phyloP scores from a whole-genome alignment of 2,113 vertebrate genomes.

The Agelaius phoeniceus region DNA sequence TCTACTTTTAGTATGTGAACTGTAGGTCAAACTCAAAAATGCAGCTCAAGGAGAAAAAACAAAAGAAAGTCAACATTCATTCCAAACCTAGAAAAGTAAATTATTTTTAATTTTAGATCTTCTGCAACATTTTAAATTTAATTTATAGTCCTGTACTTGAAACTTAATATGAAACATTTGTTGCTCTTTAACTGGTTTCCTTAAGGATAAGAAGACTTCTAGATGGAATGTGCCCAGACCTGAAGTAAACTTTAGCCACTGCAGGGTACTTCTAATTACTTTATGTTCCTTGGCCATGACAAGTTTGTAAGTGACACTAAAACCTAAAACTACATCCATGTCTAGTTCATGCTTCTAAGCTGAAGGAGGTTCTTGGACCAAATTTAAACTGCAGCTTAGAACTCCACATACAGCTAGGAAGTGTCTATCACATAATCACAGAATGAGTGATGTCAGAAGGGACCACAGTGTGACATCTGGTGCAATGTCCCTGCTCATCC shows the following conservation, averaged over 20 bases:
- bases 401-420: background rate
- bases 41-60: background rate
- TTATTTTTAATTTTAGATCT: background rate
- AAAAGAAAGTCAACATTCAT: background rate
- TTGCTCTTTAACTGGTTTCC: background rate
- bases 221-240: background rate
- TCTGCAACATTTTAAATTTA: background rate
- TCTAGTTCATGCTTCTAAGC: background rate
- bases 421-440: background rate
- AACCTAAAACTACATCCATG: background rate
- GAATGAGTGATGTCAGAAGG: background rate
- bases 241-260: background rate
- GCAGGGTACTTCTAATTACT: background rate
- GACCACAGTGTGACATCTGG: no score
- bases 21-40: background rate
- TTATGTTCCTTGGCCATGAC: background rate
- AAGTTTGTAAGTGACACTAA: background rate
- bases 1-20: background rate
- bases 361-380: background rate
- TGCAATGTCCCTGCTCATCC: background rate
- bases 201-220: background rate
- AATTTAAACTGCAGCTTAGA: background rate
- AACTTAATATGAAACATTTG: background rate
- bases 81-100: background rate
- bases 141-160: background rate